These are phyloP conservation scores for Diplosoma virens DNA, from an alignment of 23 tunicate genomes.

Conservation along the genomic window DNA sequence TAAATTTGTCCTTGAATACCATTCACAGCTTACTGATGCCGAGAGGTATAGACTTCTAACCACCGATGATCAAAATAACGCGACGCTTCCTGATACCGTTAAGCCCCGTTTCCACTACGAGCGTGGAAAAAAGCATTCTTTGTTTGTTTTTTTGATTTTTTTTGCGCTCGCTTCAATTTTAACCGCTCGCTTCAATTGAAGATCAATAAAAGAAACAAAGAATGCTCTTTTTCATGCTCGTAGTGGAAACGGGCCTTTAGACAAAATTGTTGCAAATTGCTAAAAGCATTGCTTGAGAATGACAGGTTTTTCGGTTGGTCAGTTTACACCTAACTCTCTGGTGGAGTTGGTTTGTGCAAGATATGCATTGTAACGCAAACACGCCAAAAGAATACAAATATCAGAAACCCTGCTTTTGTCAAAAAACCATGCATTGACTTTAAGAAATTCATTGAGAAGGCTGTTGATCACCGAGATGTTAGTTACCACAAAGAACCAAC, in stretches of 20 bases:
- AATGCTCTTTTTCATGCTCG: too few species aligned
- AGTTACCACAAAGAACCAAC: slow-evolving; percentile 31
- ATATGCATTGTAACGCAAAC: slow-evolving; percentile 1
- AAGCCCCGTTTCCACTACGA: too few species aligned
- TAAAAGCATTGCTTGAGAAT: not conserved
- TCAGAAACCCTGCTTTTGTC: not conserved
- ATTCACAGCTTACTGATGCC: not conserved
- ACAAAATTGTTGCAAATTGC: not conserved
- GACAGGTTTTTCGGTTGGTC: not conserved
- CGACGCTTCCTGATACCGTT: not conserved
- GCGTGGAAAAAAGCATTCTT: too few species aligned
- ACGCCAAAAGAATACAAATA: not conserved
- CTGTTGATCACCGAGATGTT: slow-evolving; percentile 23
- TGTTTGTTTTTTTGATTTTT: too few species aligned
- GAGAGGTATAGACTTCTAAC: not conserved
- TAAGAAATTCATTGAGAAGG: slow-evolving; percentile 24
- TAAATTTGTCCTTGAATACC: not conserved
- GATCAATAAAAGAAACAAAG: too few species aligned
- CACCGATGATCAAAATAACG: not conserved
- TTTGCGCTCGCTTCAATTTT: too few species aligned
- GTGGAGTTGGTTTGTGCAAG: slow-evolving; percentile 32
- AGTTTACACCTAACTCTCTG: slow-evolving; percentile 9
- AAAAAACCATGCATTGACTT: slow-evolving; percentile 32
- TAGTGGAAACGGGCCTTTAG: too few species aligned
- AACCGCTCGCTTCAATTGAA: too few species aligned